Evolutionary conservation across 2,797 vertebrate species (phyloP).

Genomic region (Enteromius trimaculatus): DNA sequence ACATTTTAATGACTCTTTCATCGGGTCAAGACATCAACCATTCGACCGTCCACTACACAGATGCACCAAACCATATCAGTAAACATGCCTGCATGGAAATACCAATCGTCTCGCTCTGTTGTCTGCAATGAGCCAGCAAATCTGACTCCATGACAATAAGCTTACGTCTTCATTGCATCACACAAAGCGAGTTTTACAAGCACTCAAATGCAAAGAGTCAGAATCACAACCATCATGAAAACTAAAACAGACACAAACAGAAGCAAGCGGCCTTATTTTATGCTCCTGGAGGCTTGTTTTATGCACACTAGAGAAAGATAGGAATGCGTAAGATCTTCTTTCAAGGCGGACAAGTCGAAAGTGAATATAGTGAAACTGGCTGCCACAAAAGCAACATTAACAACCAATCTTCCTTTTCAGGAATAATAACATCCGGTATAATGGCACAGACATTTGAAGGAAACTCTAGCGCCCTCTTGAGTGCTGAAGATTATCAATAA

Average conservation of each 20-base stretch:
- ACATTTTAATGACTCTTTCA: conserved; percentile 42
- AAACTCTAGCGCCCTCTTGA: conserved; percentile 14
- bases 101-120: background rate
- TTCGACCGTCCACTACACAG: conserved; percentile 52
- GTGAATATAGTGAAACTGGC: background rate
- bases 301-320: background rate
- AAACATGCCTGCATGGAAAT: conserved; percentile 4
- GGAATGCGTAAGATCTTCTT: background rate
- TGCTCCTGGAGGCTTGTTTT: background rate
- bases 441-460: conserved; percentile 2
- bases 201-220: background rate
- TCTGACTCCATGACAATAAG: background rate
- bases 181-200: background rate
- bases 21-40: conserved; percentile 58
- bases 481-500: background rate
- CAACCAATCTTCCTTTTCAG: background rate
- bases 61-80: conserved; percentile 40
- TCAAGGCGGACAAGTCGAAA: background rate
- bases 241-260: background rate
- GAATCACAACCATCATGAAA: background rate
- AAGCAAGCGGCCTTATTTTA: background rate
- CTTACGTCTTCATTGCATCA: background rate
- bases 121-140: background rate
- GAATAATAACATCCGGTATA: conserved; percentile 11
- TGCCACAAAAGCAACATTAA: background rate